These are phyloP conservation scores for Ciconia stormi DNA, from an alignment of 2,113 vertebrate species.

Conservation along the genomic window DNA sequence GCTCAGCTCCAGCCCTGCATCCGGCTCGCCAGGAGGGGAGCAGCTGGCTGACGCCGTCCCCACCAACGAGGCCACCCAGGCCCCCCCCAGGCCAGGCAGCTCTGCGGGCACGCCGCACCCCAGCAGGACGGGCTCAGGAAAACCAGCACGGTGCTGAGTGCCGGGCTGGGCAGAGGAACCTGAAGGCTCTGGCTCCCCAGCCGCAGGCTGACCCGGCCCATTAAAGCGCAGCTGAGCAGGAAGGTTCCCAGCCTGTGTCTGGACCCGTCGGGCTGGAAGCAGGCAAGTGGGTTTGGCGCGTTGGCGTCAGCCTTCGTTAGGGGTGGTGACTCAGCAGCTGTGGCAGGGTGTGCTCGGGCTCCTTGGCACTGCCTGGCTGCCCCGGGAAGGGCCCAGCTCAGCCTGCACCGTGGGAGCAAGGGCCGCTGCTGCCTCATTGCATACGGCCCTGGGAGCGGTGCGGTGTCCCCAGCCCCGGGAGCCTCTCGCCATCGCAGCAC, in stretches of 20 bases:
- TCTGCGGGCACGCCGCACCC: rapidly evolving
- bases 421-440: rapidly evolving
- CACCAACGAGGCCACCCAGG: rapidly evolving
- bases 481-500: rapidly evolving
- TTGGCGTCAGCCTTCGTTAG: rapidly evolving
- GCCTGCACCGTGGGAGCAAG: not conserved
- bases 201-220: not conserved
- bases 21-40: not conserved
- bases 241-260: not conserved
- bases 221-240: not conserved
- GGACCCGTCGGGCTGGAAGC: not conserved
- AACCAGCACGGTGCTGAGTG: rapidly evolving
- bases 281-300: not conserved
- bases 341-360: not conserved
- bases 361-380: not conserved
- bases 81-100: not conserved
- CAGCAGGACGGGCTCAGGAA: rapidly evolving
- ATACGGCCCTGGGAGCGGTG: rapidly evolving
- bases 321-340: not conserved
- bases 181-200: rapidly evolving
- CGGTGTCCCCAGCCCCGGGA: not conserved
- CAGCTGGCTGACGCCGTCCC: no score
- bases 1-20: not conserved
- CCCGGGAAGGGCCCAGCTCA: not conserved
- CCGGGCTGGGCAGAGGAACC: not conserved